A percentile compares a stretch with the other conserved stretches of the same genome.
phyloP scores from a whole-genome alignment of 2,888 invertebrate species.

The Pollenia angustigena region DNA sequence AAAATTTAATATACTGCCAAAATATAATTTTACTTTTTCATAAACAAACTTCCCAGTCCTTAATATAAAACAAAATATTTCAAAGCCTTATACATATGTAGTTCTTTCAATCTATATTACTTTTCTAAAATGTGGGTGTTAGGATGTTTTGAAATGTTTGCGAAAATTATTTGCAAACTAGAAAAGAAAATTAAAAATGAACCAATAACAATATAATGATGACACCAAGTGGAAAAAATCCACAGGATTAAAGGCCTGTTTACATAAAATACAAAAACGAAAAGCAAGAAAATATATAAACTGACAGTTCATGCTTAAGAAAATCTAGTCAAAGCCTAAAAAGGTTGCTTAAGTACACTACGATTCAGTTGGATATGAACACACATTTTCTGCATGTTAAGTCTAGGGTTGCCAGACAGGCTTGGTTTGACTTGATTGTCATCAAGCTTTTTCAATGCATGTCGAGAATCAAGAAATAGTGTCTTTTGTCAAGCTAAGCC shows the following conservation, averaged over 20 bases:
- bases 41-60: constrained; percentile 40
- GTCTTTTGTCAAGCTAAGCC: too few species aligned
- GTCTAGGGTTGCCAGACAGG: too few species aligned
- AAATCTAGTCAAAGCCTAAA: constrained; percentile 76
- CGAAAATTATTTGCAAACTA: constrained; percentile 81
- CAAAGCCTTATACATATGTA: not conserved
- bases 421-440: too few species aligned
- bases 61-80: not conserved
- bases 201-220: constrained; percentile 56
- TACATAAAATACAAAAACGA: constrained; percentile 24
- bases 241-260: constrained; percentile 79
- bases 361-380: not conserved
- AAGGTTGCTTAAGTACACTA: not conserved
- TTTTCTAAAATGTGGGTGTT: constrained; percentile 36
- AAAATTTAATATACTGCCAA: too few species aligned
- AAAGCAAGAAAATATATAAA: constrained; percentile 22
- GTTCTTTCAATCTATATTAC: not conserved
- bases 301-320: constrained; percentile 46
- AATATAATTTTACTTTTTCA: not conserved
- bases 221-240: constrained; percentile 60
- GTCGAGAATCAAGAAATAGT: too few species aligned
- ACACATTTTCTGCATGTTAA: not conserved
- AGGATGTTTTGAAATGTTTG: constrained; percentile 75
- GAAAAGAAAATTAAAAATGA: constrained; percentile 36
- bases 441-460: too few species aligned